Evolutionary conservation across 2,797 vertebrate genomes (phyloP).

Genomic region (Nothura maculosa): DNA sequence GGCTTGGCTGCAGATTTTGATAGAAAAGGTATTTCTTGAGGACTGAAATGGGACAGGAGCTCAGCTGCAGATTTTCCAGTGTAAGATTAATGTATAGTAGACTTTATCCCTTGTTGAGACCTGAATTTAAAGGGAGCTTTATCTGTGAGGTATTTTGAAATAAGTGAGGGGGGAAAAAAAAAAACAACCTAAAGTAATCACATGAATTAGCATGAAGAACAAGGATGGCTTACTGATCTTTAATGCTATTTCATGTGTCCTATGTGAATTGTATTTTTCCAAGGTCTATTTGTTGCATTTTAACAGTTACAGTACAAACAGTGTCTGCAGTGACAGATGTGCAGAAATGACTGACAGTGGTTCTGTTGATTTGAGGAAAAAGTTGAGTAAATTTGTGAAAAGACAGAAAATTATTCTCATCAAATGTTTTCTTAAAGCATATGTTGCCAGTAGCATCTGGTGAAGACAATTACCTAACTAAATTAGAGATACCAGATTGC

Average conservation of each 20-base stretch:
- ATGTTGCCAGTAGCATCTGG: background rate
- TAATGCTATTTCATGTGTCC: background rate
- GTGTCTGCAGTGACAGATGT: background rate
- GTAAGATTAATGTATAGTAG: background rate
- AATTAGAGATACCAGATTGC: background rate
- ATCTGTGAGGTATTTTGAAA: background rate
- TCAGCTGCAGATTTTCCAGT: slow-evolving; percentile 23
- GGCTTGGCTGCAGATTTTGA: background rate
- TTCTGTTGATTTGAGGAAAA: background rate
- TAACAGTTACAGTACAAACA: background rate
- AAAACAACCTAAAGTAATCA: background rate
- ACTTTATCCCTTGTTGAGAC: slow-evolving; percentile 39
- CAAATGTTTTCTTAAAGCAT: background rate
- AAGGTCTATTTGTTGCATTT: background rate
- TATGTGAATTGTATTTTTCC: background rate
- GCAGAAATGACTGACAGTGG: background rate
- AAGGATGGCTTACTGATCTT: background rate
- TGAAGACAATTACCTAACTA: background rate
- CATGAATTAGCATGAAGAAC: background rate
- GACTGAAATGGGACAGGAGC: background rate
- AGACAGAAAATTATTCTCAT: slow-evolving; percentile 19
- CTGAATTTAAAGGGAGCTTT: slow-evolving; percentile 26
- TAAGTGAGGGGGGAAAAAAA: background rate
- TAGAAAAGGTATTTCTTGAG: background rate
- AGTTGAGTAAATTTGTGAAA: slow-evolving; percentile 7